A percentile compares a stretch with the other conserved stretches of the same genome.
Evolutionary conservation across 2,113 vertebrate species (phyloP).

Genomic region (rabbit (Oryctolagus cuniculus)): mOryCun1.1 NC_091435.1:31551501-31552000

Average conservation of each 20-base stretch:
- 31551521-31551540: no score
- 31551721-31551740: background rate
- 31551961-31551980: background rate
- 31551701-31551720: background rate
- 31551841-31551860: background rate
- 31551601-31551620: no score
- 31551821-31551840: background rate
- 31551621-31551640: no score
- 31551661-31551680: background rate
- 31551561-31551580: no score
- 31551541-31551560: no score
- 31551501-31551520: no score
- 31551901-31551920: background rate
- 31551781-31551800: background rate
- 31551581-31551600: no score
- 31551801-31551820: background rate
- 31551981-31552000: background rate
- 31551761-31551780: background rate
- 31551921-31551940: background rate
- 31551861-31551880: background rate
- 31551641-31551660: background rate
- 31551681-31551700: background rate
- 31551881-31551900: background rate
- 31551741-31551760: background rate
- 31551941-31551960: background rate